A percentile compares a stretch with the other conserved stretches of the same genome.
Conservation (phyloP, 2,113 vertebrate species). For the Cheirogaleus medius region DNA sequence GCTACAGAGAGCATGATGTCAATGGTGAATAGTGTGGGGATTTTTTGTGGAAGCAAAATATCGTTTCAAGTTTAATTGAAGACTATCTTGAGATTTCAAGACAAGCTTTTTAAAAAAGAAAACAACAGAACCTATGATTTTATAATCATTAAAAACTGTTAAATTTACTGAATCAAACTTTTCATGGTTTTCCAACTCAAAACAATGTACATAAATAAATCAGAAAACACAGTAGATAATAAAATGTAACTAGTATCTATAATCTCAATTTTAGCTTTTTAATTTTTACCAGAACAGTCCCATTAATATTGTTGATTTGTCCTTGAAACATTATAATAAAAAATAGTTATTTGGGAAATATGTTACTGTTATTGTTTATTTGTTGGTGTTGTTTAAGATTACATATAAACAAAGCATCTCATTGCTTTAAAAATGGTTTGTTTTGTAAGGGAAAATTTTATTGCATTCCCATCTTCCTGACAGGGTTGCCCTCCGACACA, state of each 20-base stretch:
- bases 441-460: not conserved
- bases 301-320: not conserved
- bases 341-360: slow-evolving; percentile 9
- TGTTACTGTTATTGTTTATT: not conserved
- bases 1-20: not conserved
- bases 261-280: not conserved
- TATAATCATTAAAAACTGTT: not conserved
- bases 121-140: slow-evolving; percentile 10
- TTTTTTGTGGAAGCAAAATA: not conserved
- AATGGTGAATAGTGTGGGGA: not conserved
- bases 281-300: not conserved
- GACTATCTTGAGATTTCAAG: not conserved
- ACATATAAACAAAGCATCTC: not conserved
- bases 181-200: slow-evolving; percentile 1
- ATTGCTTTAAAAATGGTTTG: not conserved
- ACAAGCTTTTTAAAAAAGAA: slow-evolving; percentile 8
- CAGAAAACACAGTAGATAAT: not conserved
- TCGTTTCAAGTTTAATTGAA: slow-evolving; percentile 7
- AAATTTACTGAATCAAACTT: not conserved
- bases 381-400: not conserved
- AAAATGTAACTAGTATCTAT: not conserved
- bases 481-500: too few species aligned
- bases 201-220: not conserved
- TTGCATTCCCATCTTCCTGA: not conserved
- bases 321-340: not conserved